Base-by-base conservation (phyloP, 2,888 invertebrate genomes). In the Cantharis rustica region DNA sequence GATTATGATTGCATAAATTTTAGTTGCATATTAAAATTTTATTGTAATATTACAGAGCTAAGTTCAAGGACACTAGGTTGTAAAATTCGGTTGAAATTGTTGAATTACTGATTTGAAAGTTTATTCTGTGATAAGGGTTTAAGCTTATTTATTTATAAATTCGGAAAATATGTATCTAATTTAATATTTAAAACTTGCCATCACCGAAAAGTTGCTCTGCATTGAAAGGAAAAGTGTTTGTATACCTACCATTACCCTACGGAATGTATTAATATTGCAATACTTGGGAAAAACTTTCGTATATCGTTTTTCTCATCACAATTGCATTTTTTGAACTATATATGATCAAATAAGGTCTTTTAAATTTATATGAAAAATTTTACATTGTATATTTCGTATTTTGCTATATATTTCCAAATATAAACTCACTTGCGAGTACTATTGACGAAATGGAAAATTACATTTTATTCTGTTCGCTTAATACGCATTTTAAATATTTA, bases 221-320 rank as follows among this genome's bases (percentile, higher is more conserved):
- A 61, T 61, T 68, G 72, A 64, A 68, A 72, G 31, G 61, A 69
- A 72, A 68, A 68, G 72, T 71, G 47, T n/a, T 47, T 47, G 47
- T 9, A 47, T n/a, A 47, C 47, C 47, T n/a, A 47, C 47, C 47
- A 47, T 47, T 47, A 47, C 47, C 47, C 47, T 47, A 47, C 47
- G 47, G 47, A 47, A n/a, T 47, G n/a, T 47, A 47, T 47, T 47
- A 47, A 47, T 47, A 47, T 47, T 47, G n/a, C n/a, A 47, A n/a
- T 47, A 9, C 7, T n/a, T 47, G 47, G n/a, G n/a, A 47, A 47
- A 13, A 47, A n/a, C 47, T n/a, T 47, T n/a, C 47, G 47, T n/a
- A 47, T 47, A 47, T 47, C n/a, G n/a, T n/a, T 47, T 47, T 47
- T 47, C 47, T 7, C 47, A 47, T 47, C n/a, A 47, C n/a, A 13